Conservation (phyloP, 2,797 vertebrate species). For the Phoebastria nigripes region DNA sequence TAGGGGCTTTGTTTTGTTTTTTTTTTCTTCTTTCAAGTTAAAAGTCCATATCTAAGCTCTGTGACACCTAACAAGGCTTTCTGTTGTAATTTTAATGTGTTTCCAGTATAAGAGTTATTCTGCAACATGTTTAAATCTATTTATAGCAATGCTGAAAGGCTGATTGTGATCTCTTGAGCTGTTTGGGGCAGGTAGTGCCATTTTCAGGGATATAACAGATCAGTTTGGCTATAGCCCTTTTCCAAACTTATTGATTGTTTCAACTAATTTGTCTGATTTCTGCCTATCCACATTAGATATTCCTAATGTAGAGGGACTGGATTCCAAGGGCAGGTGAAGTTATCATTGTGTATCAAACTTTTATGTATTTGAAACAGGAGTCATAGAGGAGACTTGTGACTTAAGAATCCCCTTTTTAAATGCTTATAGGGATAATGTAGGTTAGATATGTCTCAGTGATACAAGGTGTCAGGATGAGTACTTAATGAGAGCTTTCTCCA, state of each 20-base stretch:
- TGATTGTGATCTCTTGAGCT: not conserved
- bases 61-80: slow-evolving; percentile 5
- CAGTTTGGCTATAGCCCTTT: not conserved
- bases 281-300: not conserved
- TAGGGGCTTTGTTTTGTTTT: not conserved
- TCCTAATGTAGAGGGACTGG: not conserved
- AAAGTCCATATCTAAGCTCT: not conserved
- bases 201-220: not conserved
- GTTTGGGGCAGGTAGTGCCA: not conserved
- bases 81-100: not conserved
- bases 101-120: not conserved
- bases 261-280: not conserved
- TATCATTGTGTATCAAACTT: not conserved
- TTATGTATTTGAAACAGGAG: not conserved
- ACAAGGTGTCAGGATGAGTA: not conserved
- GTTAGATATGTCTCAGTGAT: not conserved
- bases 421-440: not conserved
- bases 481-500: not conserved
- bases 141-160: not conserved
- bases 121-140: not conserved
- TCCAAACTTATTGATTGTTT: not conserved
- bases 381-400: not conserved
- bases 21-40: not conserved
- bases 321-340: not conserved
- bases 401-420: not conserved